Conservation (phyloP, 1,140 invertebrate species). For the Eriocheir sinensis region DNA sequence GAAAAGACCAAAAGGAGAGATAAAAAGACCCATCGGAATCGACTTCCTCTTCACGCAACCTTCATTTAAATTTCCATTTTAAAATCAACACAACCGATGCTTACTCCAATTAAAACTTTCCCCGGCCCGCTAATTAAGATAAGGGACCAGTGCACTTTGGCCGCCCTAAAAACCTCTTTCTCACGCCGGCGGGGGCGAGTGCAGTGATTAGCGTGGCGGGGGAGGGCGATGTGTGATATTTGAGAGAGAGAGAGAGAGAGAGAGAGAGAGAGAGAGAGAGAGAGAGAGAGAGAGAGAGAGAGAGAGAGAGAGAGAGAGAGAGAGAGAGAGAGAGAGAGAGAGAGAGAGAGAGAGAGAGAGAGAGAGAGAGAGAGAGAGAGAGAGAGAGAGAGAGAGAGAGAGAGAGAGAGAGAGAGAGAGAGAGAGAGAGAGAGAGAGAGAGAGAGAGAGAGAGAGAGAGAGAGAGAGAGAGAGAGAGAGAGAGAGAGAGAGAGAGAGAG, state of each 20-base stretch:
- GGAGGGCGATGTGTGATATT: too few relatives aligned
- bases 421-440: neutral
- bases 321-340: slow-evolving; percentile 3
- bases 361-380: slow-evolving; percentile 11
- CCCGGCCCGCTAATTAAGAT: neutral
- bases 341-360: slow-evolving; percentile 22
- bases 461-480: neutral
- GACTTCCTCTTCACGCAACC: neutral
- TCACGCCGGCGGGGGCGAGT: neutral
- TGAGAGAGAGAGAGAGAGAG: neutral
- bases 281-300: slow-evolving; percentile 11
- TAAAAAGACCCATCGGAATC: neutral
- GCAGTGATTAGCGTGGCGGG: neutral
- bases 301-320: neutral
- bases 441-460: neutral
- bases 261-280: slow-evolving; percentile 11
- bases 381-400: neutral
- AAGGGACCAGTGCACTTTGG: neutral
- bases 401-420: neutral
- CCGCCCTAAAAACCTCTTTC: too few relatives aligned
- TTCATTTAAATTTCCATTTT: neutral
- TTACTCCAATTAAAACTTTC: neutral
- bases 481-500: neutral
- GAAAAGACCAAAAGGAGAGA: neutral
- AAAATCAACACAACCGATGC: neutral